Conservation (phyloP, 2,797 vertebrate species). For the Epinephelus malabaricus region DNA sequence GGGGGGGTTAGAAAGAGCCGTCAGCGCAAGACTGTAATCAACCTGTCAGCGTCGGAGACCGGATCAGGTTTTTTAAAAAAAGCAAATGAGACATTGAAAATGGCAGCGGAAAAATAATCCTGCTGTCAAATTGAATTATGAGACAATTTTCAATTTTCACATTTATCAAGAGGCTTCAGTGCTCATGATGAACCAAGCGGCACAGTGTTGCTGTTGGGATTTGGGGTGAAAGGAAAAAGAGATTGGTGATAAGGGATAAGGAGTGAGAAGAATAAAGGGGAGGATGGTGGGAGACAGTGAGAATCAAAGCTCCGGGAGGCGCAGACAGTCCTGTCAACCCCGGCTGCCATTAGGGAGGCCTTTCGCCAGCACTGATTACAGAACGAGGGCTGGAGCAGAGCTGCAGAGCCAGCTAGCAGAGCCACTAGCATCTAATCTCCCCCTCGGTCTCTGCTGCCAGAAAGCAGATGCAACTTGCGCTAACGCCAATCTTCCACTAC, state of each 20-base stretch:
- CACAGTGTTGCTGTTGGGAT: neutral
- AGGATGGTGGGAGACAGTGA: neutral
- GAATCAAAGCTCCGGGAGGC: slow-evolving; percentile 19
- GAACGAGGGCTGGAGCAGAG: slow-evolving; percentile 23
- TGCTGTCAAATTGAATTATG: slow-evolving; percentile 13
- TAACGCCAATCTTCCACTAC: slow-evolving; percentile 60
- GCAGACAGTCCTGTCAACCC: slow-evolving; percentile 52
- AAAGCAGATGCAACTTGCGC: slow-evolving; percentile 51
- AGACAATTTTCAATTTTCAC: neutral
- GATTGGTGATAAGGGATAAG: neutral
- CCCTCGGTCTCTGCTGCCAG: slow-evolving; percentile 15
- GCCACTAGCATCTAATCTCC: slow-evolving; percentile 66
- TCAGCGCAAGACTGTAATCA: slow-evolving; percentile 64
- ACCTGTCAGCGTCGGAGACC: slow-evolving; percentile 49
- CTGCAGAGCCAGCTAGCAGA: slow-evolving; percentile 35
- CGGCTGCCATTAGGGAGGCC: slow-evolving; percentile 27
- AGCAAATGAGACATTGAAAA: slow-evolving; percentile 38
- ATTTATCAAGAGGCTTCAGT: neutral
- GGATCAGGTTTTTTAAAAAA: slow-evolving; percentile 20
- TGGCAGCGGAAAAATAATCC: slow-evolving; percentile 23
- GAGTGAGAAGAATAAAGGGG: neutral
- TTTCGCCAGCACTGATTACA: slow-evolving; percentile 58
- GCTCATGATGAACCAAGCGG: neutral
- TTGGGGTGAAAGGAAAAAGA: neutral
- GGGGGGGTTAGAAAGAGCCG: slow-evolving; percentile 35